A percentile compares a stretch with the other conserved stretches of the same genome.
Evolutionary conservation across 2,113 vertebrate species (phyloP).

Genomic region (Ptyas mucosa): DNA sequence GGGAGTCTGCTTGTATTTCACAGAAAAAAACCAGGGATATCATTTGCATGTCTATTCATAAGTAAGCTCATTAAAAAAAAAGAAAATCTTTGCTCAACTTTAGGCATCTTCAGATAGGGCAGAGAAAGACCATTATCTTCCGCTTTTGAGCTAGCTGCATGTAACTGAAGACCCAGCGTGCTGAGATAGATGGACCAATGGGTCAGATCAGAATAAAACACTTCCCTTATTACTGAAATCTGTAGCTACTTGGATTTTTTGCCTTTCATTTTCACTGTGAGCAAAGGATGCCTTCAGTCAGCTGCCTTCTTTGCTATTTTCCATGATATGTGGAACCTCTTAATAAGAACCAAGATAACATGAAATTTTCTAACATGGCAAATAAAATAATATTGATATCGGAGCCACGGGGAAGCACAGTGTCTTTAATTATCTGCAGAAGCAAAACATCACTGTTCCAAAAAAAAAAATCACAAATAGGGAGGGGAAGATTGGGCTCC

Average conservation of each 20-base stretch:
- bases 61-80: not conserved
- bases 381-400: constrained; percentile 3
- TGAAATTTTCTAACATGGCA: constrained; percentile 11
- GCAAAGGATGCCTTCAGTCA: not conserved
- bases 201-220: not conserved
- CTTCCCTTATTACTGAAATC: not conserved
- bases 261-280: constrained; percentile 3
- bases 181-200: not conserved
- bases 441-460: constrained; percentile 2
- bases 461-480: constrained; percentile 7
- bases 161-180: not conserved
- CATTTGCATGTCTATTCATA: not conserved
- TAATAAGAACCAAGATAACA: not conserved
- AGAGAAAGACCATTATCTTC: not conserved
- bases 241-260: constrained; percentile 6
- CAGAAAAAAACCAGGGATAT: not conserved
- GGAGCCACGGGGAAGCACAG: constrained; percentile 6
- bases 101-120: not conserved
- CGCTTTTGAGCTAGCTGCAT: not conserved
- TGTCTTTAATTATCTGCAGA: constrained; percentile 1
- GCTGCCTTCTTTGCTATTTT: not conserved
- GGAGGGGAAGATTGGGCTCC: not conserved
- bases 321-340: not conserved
- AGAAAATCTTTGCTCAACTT: not conserved
- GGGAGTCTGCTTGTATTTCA: not conserved